phyloP scores from a whole-genome alignment of 2,888 invertebrate genomes.

The Germaria angustata region DNA sequence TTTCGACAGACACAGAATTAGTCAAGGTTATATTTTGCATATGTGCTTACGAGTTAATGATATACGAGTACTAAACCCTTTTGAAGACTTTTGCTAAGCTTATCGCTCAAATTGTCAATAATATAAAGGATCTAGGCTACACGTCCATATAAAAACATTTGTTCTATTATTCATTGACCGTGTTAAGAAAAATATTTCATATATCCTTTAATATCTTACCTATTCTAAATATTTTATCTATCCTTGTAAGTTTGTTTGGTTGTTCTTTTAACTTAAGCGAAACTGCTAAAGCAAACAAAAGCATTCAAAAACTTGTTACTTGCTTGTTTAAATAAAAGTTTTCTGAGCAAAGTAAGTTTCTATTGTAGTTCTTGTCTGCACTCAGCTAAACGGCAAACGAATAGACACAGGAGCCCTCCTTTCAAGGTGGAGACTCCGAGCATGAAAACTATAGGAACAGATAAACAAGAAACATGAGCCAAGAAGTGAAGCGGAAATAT shows the following conservation, averaged over 20 bases:
- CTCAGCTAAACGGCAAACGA: background rate
- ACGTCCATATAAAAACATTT: background rate
- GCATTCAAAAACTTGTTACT: background rate
- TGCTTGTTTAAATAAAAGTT: conserved; percentile 26
- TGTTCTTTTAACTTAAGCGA: conserved; percentile 3
- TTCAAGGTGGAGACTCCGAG: background rate
- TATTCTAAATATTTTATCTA: background rate
- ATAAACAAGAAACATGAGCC: conserved; percentile 45
- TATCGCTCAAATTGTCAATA: too few relatives aligned
- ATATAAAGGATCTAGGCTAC: too few relatives aligned
- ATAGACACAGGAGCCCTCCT: background rate
- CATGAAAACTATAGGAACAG: conserved; percentile 27
- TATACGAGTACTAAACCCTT: too few relatives aligned
- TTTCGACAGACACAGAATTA: too few relatives aligned
- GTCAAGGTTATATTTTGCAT: too few relatives aligned
- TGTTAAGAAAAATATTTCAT: background rate
- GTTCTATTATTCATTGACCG: background rate
- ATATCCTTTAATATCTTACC: background rate
- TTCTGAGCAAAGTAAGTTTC: background rate
- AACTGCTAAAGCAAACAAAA: conserved; percentile 2
- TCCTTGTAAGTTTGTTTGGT: conserved; percentile 5
- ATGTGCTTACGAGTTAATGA: too few relatives aligned
- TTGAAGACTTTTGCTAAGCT: too few relatives aligned
- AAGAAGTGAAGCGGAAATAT: conserved; percentile 65
- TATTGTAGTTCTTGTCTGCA: background rate